Percentiles rank a stretch among this genome's conserved stretches.
Evolutionary conservation across 2,888 invertebrate species (phyloP).

Genomic region (Chrysodeixis includens): DNA sequence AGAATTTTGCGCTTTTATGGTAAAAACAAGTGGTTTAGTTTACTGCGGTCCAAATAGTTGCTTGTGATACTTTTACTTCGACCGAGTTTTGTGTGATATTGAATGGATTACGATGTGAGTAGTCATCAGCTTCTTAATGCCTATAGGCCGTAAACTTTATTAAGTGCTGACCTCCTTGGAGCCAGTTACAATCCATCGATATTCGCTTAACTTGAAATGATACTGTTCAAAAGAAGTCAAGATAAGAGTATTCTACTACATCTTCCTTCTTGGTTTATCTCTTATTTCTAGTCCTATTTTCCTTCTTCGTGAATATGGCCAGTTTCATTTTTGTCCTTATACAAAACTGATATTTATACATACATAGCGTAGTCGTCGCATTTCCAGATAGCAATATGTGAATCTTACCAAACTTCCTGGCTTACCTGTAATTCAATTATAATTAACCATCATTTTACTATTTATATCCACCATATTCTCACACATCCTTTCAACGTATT

Average conservation of each 20-base stretch:
- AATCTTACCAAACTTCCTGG: neutral
- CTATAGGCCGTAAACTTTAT: neutral
- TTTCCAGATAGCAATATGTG: no score
- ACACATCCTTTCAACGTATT: neutral
- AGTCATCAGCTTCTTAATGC: neutral
- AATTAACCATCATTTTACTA: no score
- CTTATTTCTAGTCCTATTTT: no score
- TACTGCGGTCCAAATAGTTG: constrained; percentile 24
- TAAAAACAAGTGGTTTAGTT: constrained; percentile 24
- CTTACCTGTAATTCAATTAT: neutral
- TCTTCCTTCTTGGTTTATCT: no score
- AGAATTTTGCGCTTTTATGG: constrained; percentile 36
- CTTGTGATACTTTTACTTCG: constrained; percentile 25
- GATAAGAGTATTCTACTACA: no score
- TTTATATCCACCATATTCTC: no score
- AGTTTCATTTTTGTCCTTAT: no score
- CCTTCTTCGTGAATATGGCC: no score
- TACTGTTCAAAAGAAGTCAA: neutral
- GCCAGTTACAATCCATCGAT: neutral
- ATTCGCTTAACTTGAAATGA: neutral
- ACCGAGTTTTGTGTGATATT: neutral
- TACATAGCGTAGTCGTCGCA: no score
- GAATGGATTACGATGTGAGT: neutral
- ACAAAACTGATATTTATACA: no score
- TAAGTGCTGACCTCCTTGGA: neutral